These are phyloP conservation scores for Aphelinus certus DNA, from an alignment of 1,140 invertebrate species.

Conservation along the genomic window DNA sequence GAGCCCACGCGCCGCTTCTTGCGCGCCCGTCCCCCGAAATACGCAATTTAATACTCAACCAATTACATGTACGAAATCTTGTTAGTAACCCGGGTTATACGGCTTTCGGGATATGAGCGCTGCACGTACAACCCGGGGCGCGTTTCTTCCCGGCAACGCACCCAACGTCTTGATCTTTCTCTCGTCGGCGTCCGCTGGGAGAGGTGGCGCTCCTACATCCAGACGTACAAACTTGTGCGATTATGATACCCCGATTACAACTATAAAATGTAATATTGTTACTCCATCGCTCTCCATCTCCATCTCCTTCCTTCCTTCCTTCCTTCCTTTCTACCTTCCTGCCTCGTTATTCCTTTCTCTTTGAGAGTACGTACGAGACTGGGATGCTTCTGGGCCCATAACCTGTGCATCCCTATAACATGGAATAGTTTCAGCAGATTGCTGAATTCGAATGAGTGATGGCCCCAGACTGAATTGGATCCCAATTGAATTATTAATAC, in stretches of 20 bases:
- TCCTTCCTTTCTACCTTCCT: neutral
- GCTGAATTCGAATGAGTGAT: too few species aligned
- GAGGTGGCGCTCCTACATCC: too few species aligned
- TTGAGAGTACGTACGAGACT: too few species aligned
- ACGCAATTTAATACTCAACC: constrained; percentile 67
- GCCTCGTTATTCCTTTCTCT: too few species aligned
- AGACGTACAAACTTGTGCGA: constrained; percentile 58
- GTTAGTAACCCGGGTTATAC: constrained; percentile 63
- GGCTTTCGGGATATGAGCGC: constrained; percentile 45
- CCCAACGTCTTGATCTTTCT: neutral
- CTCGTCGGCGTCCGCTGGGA: neutral
- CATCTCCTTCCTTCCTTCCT: constrained; percentile 18
- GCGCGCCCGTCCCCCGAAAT: constrained; percentile 53
- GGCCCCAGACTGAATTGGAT: too few species aligned
- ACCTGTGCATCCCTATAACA: too few species aligned
- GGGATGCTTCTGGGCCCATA: too few species aligned
- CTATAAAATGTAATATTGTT: constrained; percentile 60
- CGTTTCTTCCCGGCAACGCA: constrained; percentile 34
- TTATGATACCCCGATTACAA: constrained; percentile 62
- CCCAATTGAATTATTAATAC: too few species aligned
- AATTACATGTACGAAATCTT: constrained; percentile 68
- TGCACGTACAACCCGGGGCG: constrained; percentile 51
- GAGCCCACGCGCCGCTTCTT: constrained; percentile 10
- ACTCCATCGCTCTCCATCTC: constrained; percentile 36
- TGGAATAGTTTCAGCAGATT: too few species aligned